These are phyloP conservation scores for Doris montereyensis DNA, from an alignment of 2,888 invertebrate genomes.

Conservation along the genomic window DNA sequence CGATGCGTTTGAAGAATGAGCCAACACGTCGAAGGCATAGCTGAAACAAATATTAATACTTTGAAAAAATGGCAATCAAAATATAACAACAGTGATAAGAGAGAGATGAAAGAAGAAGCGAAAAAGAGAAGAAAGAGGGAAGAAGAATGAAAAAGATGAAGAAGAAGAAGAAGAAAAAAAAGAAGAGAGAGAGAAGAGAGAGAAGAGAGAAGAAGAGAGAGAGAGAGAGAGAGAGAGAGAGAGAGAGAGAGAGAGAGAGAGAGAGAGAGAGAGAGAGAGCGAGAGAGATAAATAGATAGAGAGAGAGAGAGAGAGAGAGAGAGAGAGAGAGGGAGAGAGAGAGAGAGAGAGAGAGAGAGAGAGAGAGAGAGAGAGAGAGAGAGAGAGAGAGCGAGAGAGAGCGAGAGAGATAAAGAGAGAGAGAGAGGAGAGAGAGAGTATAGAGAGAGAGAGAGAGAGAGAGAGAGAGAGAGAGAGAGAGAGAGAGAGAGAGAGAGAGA, in stretches of 20 bases:
- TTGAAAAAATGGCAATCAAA: neutral
- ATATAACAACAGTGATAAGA: neutral
- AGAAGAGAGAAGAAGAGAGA: neutral
- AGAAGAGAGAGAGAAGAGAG: neutral
- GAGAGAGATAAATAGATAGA: neutral
- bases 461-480: neutral
- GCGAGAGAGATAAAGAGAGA: neutral
- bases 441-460: neutral
- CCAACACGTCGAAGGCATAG: slow-evolving; percentile 82
- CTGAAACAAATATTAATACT: slow-evolving; percentile 21
- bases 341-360: neutral
- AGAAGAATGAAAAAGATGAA: neutral
- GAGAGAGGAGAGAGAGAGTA: neutral
- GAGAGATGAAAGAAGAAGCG: neutral
- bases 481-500: neutral
- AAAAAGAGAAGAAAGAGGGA: neutral
- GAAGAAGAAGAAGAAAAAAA: neutral
- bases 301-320: neutral
- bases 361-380: neutral
- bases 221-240: neutral
- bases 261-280: neutral
- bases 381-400: neutral
- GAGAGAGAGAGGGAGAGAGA: neutral
- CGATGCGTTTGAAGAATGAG: slow-evolving; percentile 78
- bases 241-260: neutral